These are phyloP conservation scores for Maconellicoccus hirsutus DNA, from an alignment of 1,140 invertebrate genomes.

Conservation along the genomic window DNA sequence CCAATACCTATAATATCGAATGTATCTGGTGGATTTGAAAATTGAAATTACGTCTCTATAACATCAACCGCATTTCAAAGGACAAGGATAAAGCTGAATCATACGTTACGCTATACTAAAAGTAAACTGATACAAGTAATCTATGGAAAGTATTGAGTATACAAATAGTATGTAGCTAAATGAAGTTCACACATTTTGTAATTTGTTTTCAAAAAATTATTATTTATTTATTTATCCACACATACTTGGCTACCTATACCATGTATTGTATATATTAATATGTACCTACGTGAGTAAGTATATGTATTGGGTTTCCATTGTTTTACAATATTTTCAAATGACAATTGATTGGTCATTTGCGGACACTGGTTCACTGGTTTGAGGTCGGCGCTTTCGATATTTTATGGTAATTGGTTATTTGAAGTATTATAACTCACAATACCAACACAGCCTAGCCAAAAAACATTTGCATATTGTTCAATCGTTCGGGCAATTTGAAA, in stretches of 20 bases:
- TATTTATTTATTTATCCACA: not conserved
- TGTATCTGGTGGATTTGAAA: too few species aligned
- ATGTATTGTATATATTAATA: too few species aligned
- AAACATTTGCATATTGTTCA: constrained; percentile 3
- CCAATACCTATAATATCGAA: too few species aligned
- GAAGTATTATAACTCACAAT: not conserved
- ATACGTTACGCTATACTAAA: too few species aligned
- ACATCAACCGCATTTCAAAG: too few species aligned
- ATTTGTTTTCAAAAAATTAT: not conserved
- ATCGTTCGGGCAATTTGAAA: too few species aligned
- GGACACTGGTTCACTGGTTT: not conserved
- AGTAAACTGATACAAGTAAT: too few species aligned
- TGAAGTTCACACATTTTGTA: not conserved
- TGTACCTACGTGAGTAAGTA: too few species aligned
- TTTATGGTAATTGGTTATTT: not conserved
- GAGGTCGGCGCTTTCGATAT: not conserved
- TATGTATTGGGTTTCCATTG: not conserved
- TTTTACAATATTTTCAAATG: constrained; percentile 1
- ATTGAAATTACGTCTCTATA: too few species aligned
- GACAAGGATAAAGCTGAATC: too few species aligned
- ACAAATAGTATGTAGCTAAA: not conserved
- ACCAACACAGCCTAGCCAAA: not conserved
- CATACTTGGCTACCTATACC: too few species aligned
- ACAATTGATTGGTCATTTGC: not conserved
- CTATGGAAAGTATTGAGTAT: not conserved